Percentiles rank a stretch among this genome's conserved stretches.
These are phyloP conservation scores for Oreocharis arfaki DNA, from an alignment of 2,113 vertebrate genomes.

Conservation along the genomic window DNA sequence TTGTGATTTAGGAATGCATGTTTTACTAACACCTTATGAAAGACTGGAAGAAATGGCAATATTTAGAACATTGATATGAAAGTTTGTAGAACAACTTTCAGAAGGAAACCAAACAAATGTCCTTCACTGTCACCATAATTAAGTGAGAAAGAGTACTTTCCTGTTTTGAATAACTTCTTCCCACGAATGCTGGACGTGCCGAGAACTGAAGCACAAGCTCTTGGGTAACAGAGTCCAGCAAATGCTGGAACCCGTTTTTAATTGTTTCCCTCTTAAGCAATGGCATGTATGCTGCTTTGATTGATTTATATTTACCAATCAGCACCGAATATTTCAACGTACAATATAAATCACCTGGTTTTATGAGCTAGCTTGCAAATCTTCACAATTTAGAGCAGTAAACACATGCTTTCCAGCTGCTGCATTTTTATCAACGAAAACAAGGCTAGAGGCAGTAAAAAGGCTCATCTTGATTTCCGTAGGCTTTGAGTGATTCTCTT, in stretches of 20 bases:
- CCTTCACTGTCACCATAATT: background rate
- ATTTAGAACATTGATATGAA: background rate
- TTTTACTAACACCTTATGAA: background rate
- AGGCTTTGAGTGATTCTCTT: background rate
- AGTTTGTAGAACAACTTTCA: background rate
- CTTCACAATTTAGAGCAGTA: background rate
- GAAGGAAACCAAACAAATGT: background rate
- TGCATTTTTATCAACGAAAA: background rate
- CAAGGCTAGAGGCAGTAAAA: background rate
- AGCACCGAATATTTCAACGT: background rate
- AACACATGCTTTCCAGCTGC: background rate
- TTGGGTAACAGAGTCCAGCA: background rate
- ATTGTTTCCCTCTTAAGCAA: background rate
- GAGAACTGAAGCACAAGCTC: background rate
- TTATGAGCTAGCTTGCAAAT: background rate
- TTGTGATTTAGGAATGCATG: background rate
- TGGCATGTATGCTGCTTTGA: background rate
- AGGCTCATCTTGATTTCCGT: background rate
- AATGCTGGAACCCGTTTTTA: background rate
- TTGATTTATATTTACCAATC: background rate
- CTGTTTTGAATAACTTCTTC: background rate
- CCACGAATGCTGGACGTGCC: background rate
- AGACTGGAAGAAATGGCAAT: background rate
- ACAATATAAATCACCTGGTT: background rate
- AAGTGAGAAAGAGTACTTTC: background rate